phyloP scores from a whole-genome alignment of 2,888 invertebrate species.

The Eledona agricola region DNA sequence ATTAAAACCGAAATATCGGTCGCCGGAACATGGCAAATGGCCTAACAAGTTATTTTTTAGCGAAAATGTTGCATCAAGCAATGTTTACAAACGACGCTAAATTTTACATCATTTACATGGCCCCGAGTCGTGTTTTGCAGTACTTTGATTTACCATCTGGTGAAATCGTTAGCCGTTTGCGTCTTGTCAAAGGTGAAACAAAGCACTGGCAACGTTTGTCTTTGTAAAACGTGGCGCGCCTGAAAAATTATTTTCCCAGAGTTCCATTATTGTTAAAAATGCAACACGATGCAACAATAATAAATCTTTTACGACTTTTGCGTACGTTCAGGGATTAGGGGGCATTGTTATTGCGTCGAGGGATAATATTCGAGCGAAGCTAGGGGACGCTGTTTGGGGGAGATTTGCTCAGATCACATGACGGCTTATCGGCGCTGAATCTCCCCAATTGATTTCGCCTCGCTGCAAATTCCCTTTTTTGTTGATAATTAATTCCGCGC shows the following conservation, averaged over 20 bases:
- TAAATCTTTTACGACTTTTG: slow-evolving; percentile 34
- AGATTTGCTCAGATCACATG: slow-evolving; percentile 27
- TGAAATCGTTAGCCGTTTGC: no score
- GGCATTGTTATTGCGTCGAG: slow-evolving; percentile 17
- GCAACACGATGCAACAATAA: slow-evolving; percentile 34
- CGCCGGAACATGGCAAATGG: no score
- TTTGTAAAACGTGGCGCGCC: slow-evolving; percentile 9
- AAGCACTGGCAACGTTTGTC: slow-evolving; percentile 1
- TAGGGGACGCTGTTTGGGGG: slow-evolving; percentile 17
- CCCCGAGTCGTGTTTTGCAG: no score
- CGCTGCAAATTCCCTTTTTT: no score
- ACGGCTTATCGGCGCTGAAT: slow-evolving; percentile 23
- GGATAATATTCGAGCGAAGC: slow-evolving; percentile 25
- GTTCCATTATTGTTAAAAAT: slow-evolving; percentile 27
- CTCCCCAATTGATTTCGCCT: slow-evolving; percentile 35
- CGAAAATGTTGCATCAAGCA: no score
- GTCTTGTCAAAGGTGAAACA: no score
- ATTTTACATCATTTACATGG: no score
- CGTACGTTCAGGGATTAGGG: slow-evolving; percentile 33
- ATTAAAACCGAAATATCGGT: no score
- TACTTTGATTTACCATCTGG: no score
- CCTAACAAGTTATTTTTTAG: no score
- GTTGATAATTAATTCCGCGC: slow-evolving; percentile 10
- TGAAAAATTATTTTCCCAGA: slow-evolving; percentile 5
- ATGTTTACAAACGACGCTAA: no score